Base-by-base conservation (phyloP, 64 coral and sea anemone species). In the Catalaphyllia jardinei region DNA sequence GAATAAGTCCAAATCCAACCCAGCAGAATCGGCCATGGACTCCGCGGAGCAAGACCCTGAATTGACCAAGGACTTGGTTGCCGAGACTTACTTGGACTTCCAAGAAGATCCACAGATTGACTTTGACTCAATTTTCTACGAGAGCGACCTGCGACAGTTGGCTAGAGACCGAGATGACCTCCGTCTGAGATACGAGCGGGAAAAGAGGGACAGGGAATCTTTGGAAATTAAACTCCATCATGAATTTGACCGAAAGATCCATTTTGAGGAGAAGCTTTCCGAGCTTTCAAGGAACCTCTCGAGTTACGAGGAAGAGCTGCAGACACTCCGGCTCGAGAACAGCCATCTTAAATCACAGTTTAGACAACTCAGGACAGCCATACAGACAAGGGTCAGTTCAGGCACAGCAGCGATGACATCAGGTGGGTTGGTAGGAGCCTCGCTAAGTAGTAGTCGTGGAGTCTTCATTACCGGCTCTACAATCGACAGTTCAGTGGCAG, bases 261-360 rank as follows among this genome's bases (percentile, higher is more conserved):
- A 72, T 62, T 86, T 72, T 60, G 90, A 92, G 46, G 90, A 87
- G 46, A 80, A 80, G 49, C 8, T 75, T 30, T 76, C 60, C 10
- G 61, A 77, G 12, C 75, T 89, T 33, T 77, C 61, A 3, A 22
- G 76, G 27, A 89, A 64, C 42, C 35, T 89, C 1, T 57, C 55
- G 19, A 79, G 74, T 7, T 92, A 92, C 65, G 90, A 92, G 14
- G 76, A 60, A 3, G 90, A 92, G 52, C 76, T 92, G 29, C 74
- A 71, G 24, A 0, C 60, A 13, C 73, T 92, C 1, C 60, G 83
- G 42, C 65, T 61, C 31, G 90, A 92, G 49, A 92, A 92, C 49
- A 46, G 77, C 7, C 62, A 75, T 55, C 55, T 92, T 31, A 87
- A 86, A 64, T 62, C 73, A 18, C 90, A 92, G 31, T 92, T 92